Evolutionary conservation across 2,113 vertebrate genomes (phyloP).

Genomic region (Cervus canadensis): DNA sequence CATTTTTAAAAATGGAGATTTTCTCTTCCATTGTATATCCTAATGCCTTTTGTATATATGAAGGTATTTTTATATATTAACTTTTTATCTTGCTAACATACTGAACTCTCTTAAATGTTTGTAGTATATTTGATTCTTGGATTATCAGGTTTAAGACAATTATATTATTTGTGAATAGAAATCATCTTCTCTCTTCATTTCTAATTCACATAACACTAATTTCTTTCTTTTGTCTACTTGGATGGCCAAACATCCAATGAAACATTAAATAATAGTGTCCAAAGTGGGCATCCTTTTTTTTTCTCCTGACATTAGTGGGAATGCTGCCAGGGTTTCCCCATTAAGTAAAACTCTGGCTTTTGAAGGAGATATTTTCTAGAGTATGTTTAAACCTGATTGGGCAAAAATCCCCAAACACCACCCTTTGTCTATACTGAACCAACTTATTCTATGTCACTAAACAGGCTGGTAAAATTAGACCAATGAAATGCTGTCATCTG

Average conservation of each 20-base stretch:
- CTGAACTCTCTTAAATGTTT: not conserved
- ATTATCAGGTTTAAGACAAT: not conserved
- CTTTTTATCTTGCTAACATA: not conserved
- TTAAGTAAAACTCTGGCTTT: constrained; percentile 24
- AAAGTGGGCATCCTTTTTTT: not conserved
- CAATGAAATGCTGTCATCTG: constrained; percentile 13
- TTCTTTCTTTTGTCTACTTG: not conserved
- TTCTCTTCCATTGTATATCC: not conserved
- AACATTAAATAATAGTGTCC: not conserved
- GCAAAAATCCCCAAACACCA: not conserved
- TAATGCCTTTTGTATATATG: not conserved
- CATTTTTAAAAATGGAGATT: not conserved
- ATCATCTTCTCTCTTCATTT: constrained; percentile 10
- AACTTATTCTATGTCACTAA: constrained; percentile 32
- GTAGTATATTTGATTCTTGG: not conserved
- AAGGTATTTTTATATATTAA: not conserved
- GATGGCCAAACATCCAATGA: not conserved
- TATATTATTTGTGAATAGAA: not conserved
- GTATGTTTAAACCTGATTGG: constrained; percentile 30
- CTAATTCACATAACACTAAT: not conserved
- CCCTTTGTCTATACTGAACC: constrained; percentile 41
- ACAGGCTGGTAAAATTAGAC: constrained; percentile 32
- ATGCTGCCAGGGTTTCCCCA: not conserved
- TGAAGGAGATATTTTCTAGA: constrained; percentile 16
- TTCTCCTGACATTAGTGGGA: not conserved